Base-by-base conservation (phyloP, 2,888 invertebrate genomes). In the Noctua janthina region DNA sequence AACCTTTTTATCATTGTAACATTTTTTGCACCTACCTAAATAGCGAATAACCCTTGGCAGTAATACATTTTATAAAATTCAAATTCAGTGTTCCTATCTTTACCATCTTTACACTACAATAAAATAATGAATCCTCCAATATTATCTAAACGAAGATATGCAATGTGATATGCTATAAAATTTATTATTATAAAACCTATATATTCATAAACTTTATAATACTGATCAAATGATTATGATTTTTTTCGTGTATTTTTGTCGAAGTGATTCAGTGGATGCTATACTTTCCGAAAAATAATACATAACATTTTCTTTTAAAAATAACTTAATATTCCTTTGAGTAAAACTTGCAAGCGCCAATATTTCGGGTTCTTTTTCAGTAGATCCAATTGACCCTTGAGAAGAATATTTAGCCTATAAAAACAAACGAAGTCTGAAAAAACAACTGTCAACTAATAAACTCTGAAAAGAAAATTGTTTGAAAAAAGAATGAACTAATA, bases 141-240 rank as follows among this genome's bases (percentile, higher is more conserved):
- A 83, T 62, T 67, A 81, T 77, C 66, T 23, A 15, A 64, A 46
- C 46, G 43, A 35, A 59, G 59, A 59, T 59, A 67, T n/a, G n/a
- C n/a, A 70, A 76, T 43, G n/a, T 64, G 64, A 20, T 64, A 62
- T 62, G 35, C 59, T 54, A 74, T 82, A 62, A 62, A 83, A 23
- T 70, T 79, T 79, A 83, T 79, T 79, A 29, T 79, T 79, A 83
- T 79, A 74, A 29, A 11, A 82, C 43, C 39, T 62, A 51, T 81
- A 81, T 54, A 54, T 72, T 67, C n/a, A 85, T 78, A 29, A 72
- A 54, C 29, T 82, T 76, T 69, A 76, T 76, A n/a, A 56, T 35
- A 76, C 29, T 54, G 23, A 49, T 75, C 23, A 17, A 35, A 49
- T 20, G 20, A 80, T 67, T 67, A 80, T 17, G 39, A 23, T 51